phyloP scores from a whole-genome alignment of 2,797 vertebrate species.

The Linurgus olivaceus region DNA sequence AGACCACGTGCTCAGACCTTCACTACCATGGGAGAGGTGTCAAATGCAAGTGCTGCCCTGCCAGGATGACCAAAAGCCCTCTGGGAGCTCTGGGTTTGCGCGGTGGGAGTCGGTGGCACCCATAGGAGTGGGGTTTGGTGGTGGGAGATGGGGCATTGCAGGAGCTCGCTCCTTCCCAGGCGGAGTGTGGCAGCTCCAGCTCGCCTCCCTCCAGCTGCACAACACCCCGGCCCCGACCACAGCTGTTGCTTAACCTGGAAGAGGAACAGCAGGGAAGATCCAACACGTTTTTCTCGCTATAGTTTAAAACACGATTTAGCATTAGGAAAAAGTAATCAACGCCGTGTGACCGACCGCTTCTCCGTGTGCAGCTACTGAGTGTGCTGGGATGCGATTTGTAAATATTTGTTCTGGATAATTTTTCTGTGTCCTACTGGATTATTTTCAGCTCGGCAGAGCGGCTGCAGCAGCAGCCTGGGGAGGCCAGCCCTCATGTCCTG shows the following conservation, averaged over 20 bases:
- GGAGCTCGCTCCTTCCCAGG: fast-evolving
- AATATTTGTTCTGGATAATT: conserved; percentile 11
- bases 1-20: neutral
- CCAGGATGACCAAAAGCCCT: neutral
- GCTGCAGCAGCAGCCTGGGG: neutral
- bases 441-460: neutral
- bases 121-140: fast-evolving
- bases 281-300: neutral
- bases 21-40: fast-evolving
- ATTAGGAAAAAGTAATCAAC: neutral
- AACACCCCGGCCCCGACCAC: fast-evolving
- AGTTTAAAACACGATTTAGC: neutral
- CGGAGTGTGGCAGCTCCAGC: fast-evolving
- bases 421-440: neutral
- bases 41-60: neutral
- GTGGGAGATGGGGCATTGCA: fast-evolving
- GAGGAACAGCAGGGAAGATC: neutral
- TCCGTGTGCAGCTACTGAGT: neutral
- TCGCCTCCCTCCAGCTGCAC: neutral
- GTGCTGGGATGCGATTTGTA: neutral
- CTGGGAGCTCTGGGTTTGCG: neutral
- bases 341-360: fast-evolving
- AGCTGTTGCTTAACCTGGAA: neutral
- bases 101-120: fast-evolving
- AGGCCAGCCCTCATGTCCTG: neutral